Conservation (phyloP, 2,888 invertebrate species). For the Cremastinae sp. region DNA sequence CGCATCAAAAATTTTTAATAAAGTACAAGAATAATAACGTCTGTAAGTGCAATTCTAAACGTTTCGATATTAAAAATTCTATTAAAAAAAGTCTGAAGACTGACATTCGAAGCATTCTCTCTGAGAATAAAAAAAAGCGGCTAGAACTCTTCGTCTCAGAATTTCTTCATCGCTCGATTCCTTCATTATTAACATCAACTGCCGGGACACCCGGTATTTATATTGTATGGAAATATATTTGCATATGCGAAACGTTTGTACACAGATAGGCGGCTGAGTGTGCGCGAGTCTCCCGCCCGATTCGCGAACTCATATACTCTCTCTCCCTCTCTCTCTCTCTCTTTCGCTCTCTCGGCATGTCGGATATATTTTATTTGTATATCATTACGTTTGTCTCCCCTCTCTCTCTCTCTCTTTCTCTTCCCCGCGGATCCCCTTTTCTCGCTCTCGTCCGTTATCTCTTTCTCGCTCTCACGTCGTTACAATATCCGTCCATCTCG, state of each 20-base stretch:
- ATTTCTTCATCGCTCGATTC: background rate
- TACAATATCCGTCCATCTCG: conserved; percentile 45
- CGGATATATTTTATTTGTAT: conserved; percentile 76
- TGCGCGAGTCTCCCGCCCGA: conserved; percentile 36
- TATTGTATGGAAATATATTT: conserved; percentile 55
- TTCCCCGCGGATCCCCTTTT: conserved; percentile 15
- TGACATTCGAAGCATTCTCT: no score
- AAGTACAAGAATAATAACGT: no score
- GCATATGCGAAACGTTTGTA: conserved; percentile 45
- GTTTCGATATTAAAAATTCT: no score
- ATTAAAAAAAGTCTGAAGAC: no score
- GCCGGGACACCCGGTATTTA: conserved; percentile 2
- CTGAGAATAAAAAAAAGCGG: no score
- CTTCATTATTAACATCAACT: background rate
- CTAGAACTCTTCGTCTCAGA: background rate
- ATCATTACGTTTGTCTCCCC: conserved; percentile 73
- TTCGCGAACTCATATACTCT: conserved; percentile 47
- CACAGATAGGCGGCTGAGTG: conserved; percentile 37
- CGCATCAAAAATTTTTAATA: no score
- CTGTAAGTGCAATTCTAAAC: no score
- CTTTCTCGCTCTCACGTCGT: conserved; percentile 36
- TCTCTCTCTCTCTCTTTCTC: conserved; percentile 42
- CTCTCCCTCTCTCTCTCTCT: conserved; percentile 22
- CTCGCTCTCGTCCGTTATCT: conserved; percentile 46
- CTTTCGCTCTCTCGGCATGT: conserved; percentile 41